Evolutionary conservation across 2,113 vertebrate genomes (phyloP), one percentile per base, ranked within the genome.

Genomic region (Phodopus roborovskii): DNA sequence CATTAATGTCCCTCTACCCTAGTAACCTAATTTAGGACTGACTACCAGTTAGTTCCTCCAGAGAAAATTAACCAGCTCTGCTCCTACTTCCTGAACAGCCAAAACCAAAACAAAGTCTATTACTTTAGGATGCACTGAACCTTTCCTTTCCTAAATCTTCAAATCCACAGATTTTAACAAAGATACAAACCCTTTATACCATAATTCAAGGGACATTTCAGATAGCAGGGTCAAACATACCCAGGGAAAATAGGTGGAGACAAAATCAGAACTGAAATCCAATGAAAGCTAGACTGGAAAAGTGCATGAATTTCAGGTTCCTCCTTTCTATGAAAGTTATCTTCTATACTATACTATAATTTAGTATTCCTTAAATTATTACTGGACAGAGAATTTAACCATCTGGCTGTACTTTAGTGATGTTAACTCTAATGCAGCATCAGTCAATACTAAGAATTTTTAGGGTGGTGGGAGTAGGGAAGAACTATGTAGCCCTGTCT

Each of bases 101-200:
- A 95, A 93, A 92, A 78, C 84, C 28, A 68, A 91, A 89, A 71
- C 84, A 70, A 91, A 97, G 42, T 74, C 48, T 94, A 85, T n/a
- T 39, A 39, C 45, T 96, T 96, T 48, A 91, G 66, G 39, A 96
- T 81, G 66, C 83, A 66, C 28, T 48, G 2, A 97, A 70, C 16
- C 36, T 82, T 81, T 68, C 33, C 36, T 74, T 84, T 42, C 53
- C 62, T 8, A 89, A 90, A 92, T 95, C 20, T 91, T 93, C 33
- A 77, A 73, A 93, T 87, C 26, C 75, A 73, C 33, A 26, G 28
- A 36, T n/a, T 85, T 50, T 70, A 88, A 94, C n/a, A 95, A 85
- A 26, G 22, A 3, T 30, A 71, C 88, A 95, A 71, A 56, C 8
- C 7, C 24, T 90, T 71, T 33, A 8, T 50, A 5, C 39, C 36